Evolutionary conservation across 2,888 invertebrate species (phyloP).

Genomic region (Drosophila sordidula): DNA sequence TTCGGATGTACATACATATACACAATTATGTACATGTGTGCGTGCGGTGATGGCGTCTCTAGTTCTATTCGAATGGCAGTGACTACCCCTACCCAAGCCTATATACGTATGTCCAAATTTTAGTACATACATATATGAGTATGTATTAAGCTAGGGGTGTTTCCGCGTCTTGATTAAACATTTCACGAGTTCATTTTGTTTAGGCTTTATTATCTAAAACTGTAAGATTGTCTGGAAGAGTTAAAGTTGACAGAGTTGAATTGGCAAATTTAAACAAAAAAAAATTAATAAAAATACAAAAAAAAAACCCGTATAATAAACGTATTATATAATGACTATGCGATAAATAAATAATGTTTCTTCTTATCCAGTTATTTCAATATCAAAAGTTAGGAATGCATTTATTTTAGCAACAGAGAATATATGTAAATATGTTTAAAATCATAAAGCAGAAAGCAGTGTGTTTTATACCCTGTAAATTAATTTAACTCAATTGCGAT

Average conservation of each 20-base stretch:
- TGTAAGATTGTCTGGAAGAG: not conserved
- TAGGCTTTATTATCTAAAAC: constrained; percentile 4
- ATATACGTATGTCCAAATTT: not conserved
- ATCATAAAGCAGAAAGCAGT: too few relatives aligned
- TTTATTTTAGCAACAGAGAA: too few relatives aligned
- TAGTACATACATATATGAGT: not conserved
- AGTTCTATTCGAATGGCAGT: constrained; percentile 15
- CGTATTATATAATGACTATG: too few relatives aligned
- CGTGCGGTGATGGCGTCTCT: constrained; percentile 7
- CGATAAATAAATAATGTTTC: too few relatives aligned
- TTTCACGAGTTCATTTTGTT: not conserved
- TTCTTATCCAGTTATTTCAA: too few relatives aligned
- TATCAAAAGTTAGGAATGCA: too few relatives aligned
- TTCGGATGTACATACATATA: not conserved
- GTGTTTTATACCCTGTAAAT: too few relatives aligned
- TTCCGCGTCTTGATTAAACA: constrained; percentile 4
- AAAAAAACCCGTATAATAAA: not conserved
- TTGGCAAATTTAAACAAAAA: not conserved
- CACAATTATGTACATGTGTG: not conserved
- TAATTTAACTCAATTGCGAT: too few relatives aligned
- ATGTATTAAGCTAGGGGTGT: constrained; percentile 3
- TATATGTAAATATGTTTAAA: too few relatives aligned
- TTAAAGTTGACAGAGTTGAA: not conserved
- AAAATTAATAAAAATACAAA: not conserved
- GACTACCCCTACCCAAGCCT: not conserved